Base-by-base conservation (phyloP, 1,140 invertebrate genomes). In the Sminthurinus signatus region DNA sequence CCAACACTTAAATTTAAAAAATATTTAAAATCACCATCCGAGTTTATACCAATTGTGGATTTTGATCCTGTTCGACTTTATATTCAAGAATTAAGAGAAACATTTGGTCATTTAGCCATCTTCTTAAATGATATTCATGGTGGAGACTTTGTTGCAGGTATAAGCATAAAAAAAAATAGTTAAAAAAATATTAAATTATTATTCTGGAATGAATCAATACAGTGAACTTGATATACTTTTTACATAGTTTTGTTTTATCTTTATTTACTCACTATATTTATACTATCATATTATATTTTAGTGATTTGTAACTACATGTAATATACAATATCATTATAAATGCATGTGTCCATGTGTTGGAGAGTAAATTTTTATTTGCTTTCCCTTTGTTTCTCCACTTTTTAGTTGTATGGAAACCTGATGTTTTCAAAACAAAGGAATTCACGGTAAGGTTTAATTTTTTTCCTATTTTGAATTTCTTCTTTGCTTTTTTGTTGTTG, bases 121-220 rank as follows among this genome's bases (percentile, higher is more conserved):
- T 96, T 96, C 75, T 94, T 96, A 75, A 84, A 93, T 75, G 88
- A 96, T 76, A 78, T 80, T 0, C 91, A 87, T 78, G 92, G 92
- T 23, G 91, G 91, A 28, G 81, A 82, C 63, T 76, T 84, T 10
- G 87, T 97, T 66, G 89, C 83, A 10, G n/a, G n/a, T n/a, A n/a
- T n/a, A n/a, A n/a, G n/a, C n/a, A n/a, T n/a, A n/a, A n/a, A n/a
- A n/a, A n/a, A n/a, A n/a, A n/a, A n/a, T n/a, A n/a, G n/a, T n/a
- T n/a, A n/a, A n/a, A n/a, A n/a, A n/a, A n/a, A n/a, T n/a, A n/a
- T n/a, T n/a, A n/a, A n/a, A n/a, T n/a, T n/a, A n/a, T n/a, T n/a
- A n/a, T n/a, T n/a, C n/a, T n/a, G n/a, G n/a, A n/a, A n/a, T n/a
- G n/a, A n/a, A n/a, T n/a, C n/a, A n/a, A n/a, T n/a, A n/a, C n/a